These are phyloP conservation scores for Haemorhous mexicanus DNA, from an alignment of 2,113 vertebrate genomes.

Conservation along the genomic window DNA sequence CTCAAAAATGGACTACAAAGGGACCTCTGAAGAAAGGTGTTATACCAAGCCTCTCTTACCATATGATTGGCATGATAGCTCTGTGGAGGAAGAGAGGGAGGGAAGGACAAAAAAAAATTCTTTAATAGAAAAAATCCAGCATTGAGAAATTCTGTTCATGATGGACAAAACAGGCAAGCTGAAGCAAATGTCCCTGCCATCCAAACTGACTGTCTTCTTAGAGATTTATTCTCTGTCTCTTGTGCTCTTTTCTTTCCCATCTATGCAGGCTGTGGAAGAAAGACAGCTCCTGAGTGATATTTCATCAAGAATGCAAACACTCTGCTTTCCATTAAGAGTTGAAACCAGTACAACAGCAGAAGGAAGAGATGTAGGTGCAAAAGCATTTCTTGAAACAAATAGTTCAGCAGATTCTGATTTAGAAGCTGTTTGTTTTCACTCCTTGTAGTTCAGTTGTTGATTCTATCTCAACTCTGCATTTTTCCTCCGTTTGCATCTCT, in stretches of 20 bases:
- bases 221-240: not conserved
- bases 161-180: not conserved
- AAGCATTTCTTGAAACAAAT: not conserved
- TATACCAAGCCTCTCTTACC: not conserved
- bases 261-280: not conserved
- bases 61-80: not conserved
- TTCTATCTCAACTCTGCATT: not conserved
- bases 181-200: not conserved
- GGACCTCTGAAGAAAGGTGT: not conserved
- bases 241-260: not conserved
- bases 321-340: not conserved
- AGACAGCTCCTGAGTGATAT: not conserved
- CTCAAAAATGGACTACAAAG: not conserved
- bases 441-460: not conserved
- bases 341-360: not conserved
- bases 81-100: not conserved
- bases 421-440: not conserved
- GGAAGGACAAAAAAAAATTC: not conserved
- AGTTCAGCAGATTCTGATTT: not conserved
- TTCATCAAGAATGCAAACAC: not conserved
- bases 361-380: not conserved
- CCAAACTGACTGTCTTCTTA: not conserved
- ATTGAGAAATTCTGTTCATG: not conserved
- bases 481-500: not conserved
- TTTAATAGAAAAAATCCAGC: not conserved